Base-by-base conservation (phyloP, 2,113 vertebrate genomes). In the Dicrurus megarhynchus region DNA sequence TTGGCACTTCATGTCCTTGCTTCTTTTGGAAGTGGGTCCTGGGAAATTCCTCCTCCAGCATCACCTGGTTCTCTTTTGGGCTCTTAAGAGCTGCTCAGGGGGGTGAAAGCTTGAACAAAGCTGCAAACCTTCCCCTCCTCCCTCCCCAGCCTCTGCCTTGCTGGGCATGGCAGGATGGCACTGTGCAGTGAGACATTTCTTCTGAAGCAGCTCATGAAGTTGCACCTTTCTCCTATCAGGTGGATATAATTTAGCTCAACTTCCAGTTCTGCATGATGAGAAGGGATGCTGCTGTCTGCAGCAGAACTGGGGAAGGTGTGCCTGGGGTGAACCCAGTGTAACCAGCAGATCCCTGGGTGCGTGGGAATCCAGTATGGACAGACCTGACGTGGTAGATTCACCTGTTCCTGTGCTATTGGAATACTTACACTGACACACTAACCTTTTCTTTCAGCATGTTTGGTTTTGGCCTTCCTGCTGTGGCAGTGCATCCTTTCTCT, bases 141-240 rank as follows among this genome's bases (percentile, higher is more conserved):
- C 17, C 39, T 56, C 32, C 1, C 3, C 57, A 46, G 24, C 57
- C 28, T 33, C 30, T 2, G 30, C 23, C 37, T 78, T 28, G 49
- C 73, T 80, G 68, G 27, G 32, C 2, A 2, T 35, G 37, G 83
- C 6, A 6, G 69, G 44, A 63, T 23, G 44, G 59, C 26, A 41
- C 20, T 1, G 1, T 13, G 22, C 6, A 1, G 27, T 37, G 47
- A 18, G 28, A 46, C 0, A 0, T 57, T 82, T 83, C 79, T 84
- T 78, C 52, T 52, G 55, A 55, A 78, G 32, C 41, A 49, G 12
- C 22, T 59, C 26, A 22, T 42, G 70, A 68, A 82, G 9, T 14
- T 52, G 33, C 47, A 44, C n/a, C 30, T 35, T 85, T 65, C 26
- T 73, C 20, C 17, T 23, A 5, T 37, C 41, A 44, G 55, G 27